A percentile compares a stretch with the other conserved stretches of the same genome.
phyloP scores from a whole-genome alignment of 2,113 vertebrate genomes.

The Echinops telfairi region DNA sequence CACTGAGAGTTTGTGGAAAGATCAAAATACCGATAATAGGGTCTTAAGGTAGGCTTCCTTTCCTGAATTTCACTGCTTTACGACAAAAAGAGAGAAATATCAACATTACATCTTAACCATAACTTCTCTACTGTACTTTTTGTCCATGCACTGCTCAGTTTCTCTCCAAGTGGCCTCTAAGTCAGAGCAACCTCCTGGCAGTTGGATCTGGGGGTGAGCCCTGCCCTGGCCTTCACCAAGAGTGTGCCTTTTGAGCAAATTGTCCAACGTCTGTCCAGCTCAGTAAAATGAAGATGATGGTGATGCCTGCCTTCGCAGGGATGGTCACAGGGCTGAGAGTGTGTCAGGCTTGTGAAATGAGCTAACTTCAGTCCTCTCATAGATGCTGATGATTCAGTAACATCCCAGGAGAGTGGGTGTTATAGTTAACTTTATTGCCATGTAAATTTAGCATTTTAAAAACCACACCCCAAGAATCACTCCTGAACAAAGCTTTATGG shows the following conservation, averaged over 20 bases:
- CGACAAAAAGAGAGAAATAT: not conserved
- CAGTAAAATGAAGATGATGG: not conserved
- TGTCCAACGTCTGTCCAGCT: not conserved
- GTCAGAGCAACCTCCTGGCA: not conserved
- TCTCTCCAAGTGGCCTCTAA: not conserved
- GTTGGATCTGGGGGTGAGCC: not conserved
- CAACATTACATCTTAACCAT: not conserved
- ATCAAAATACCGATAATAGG: not conserved
- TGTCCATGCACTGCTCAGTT: not conserved
- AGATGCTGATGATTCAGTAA: not conserved
- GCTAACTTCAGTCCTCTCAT: not conserved
- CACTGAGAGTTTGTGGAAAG: slow-evolving; percentile 39
- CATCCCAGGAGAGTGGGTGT: not conserved
- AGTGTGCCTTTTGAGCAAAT: not conserved
- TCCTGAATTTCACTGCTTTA: not conserved
- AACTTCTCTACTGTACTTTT: accelerated
- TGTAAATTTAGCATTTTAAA: slow-evolving; percentile 18
- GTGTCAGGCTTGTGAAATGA: not conserved
- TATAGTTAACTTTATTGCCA: not conserved
- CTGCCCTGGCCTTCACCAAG: not conserved
- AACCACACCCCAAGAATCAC: not conserved
- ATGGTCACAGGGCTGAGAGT: too few species aligned
- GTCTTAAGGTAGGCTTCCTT: not conserved
- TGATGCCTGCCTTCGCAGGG: not conserved
- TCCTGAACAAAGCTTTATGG: not conserved